These are phyloP conservation scores for Jacana jacana DNA, from an alignment of 2,113 vertebrate species.

Conservation along the genomic window DNA sequence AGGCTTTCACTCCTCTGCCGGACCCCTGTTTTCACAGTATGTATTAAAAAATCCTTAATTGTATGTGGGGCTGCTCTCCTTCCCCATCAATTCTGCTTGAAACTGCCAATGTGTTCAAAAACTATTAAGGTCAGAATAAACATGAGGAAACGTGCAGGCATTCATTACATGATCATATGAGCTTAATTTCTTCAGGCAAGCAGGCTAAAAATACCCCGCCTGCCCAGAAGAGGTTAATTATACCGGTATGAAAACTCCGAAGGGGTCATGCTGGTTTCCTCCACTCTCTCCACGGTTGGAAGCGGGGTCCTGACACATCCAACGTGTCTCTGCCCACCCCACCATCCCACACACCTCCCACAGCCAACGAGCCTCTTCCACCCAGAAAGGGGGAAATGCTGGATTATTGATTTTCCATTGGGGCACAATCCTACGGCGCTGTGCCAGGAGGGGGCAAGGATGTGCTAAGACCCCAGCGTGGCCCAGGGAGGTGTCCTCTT, in stretches of 20 bases:
- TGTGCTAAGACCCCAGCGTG: rapidly evolving
- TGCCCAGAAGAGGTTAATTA: constrained; percentile 36
- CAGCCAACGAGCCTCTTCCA: neutral
- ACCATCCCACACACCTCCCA: neutral
- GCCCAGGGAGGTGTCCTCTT: neutral
- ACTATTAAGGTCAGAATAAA: constrained; percentile 51
- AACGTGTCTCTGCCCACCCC: neutral
- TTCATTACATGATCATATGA: constrained; percentile 46
- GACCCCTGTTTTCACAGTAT: neutral
- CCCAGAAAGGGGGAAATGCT: neutral
- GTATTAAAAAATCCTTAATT: neutral
- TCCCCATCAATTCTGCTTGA: constrained; percentile 9
- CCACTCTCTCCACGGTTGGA: neutral
- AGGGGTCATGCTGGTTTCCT: neutral
- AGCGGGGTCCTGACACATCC: neutral
- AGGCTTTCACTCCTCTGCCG: neutral
- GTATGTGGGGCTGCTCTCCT: neutral
- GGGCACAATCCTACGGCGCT: neutral
- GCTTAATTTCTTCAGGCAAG: constrained; percentile 49
- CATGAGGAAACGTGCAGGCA: neutral
- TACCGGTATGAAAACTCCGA: neutral
- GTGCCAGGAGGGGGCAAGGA: neutral
- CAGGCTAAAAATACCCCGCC: constrained; percentile 19
- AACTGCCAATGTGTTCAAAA: neutral
- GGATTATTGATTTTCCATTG: neutral